Evolutionary conservation across 2,888 invertebrate species (phyloP).

Genomic region (Microdon myrmicae): DNA sequence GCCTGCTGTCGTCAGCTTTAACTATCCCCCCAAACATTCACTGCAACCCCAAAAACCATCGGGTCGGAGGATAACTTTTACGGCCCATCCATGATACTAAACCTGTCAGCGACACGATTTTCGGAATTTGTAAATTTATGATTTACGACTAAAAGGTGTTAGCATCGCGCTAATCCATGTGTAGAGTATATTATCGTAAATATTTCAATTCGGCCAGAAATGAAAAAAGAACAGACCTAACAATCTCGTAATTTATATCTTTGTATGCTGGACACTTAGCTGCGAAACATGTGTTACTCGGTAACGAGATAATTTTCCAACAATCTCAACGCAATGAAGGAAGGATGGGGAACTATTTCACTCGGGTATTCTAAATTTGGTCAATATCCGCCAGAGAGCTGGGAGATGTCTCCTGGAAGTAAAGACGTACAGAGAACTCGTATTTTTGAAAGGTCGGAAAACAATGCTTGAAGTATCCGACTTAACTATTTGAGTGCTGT

Average conservation of each 20-base stretch:
- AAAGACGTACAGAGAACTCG: no score
- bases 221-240: no score
- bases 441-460: no score
- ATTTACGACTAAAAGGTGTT: conserved; percentile 51
- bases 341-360: no score
- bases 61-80: conserved; percentile 45
- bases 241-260: conserved; percentile 20
- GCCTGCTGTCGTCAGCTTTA: conserved; percentile 5
- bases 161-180: conserved; percentile 49
- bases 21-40: background rate
- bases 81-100: conserved; percentile 46
- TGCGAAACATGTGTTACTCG: conserved; percentile 1
- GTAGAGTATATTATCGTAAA: conserved; percentile 40
- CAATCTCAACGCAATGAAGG: no score
- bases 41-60: background rate
- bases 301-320: no score
- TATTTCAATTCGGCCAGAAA: conserved; percentile 41
- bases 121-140: conserved; percentile 50
- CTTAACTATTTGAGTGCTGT: no score
- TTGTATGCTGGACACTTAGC: conserved; percentile 12
- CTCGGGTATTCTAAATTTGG: no score
- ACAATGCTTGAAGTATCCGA: no score
- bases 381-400: no score
- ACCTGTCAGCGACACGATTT: conserved; percentile 49
- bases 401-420: no score